Evolutionary conservation across 2,888 invertebrate genomes (phyloP).

Genomic region (Pseudanteris insignis): DNA sequence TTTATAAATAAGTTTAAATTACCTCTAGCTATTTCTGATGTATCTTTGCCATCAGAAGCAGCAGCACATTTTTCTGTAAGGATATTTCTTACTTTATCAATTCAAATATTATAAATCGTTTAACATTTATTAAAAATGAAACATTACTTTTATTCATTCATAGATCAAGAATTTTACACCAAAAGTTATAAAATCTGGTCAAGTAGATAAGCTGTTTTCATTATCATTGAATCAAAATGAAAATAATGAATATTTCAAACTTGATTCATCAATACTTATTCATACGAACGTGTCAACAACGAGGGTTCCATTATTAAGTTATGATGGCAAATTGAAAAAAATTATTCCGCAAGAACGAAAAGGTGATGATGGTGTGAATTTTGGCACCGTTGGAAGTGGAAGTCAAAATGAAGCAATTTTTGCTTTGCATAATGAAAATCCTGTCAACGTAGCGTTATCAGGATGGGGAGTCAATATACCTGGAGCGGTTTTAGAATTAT

Average conservation of each 20-base stretch:
- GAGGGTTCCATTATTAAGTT: slow-evolving; percentile 76
- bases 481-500: slow-evolving; percentile 70
- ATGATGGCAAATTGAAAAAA: slow-evolving; percentile 74
- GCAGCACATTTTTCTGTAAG: slow-evolving; percentile 72
- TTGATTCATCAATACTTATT: slow-evolving; percentile 73
- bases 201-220: slow-evolving; percentile 70
- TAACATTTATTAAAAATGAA: not conserved
- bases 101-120: no score
- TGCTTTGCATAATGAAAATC: slow-evolving; percentile 79
- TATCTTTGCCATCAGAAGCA: slow-evolving; percentile 73
- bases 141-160: slow-evolving; percentile 46
- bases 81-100: not conserved
- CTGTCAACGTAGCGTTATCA: slow-evolving; percentile 74
- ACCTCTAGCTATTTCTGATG: slow-evolving; percentile 78
- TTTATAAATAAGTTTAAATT: slow-evolving; percentile 79
- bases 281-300: slow-evolving; percentile 80
- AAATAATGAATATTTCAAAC: slow-evolving; percentile 68
- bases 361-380: slow-evolving; percentile 68
- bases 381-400: slow-evolving; percentile 75
- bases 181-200: slow-evolving; percentile 70
- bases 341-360: slow-evolving; percentile 61
- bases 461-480: slow-evolving; percentile 72
- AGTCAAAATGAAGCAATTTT: slow-evolving; percentile 76
- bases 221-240: slow-evolving; percentile 69
- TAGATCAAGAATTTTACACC: slow-evolving; percentile 73